Conservation (phyloP, 2,113 vertebrate genomes). For the Oenanthe melanoleuca region DNA sequence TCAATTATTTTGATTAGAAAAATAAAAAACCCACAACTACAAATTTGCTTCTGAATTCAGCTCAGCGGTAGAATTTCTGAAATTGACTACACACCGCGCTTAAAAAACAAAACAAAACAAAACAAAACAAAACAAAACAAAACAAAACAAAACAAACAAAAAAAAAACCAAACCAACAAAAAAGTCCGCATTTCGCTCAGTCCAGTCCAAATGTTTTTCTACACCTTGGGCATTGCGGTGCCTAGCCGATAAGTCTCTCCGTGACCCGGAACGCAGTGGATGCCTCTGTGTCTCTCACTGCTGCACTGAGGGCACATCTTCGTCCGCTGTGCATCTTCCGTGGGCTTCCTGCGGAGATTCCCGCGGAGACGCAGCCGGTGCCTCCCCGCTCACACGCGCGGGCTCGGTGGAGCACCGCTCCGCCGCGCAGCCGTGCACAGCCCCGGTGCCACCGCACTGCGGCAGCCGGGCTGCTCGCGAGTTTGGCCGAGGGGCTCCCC, state of each 20-base stretch:
- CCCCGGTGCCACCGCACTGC: neutral
- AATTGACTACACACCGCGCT: neutral
- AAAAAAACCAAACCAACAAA: neutral
- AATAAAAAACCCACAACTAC: neutral
- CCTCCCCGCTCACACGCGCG: neutral
- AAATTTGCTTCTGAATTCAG: neutral
- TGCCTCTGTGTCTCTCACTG: neutral
- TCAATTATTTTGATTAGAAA: slow-evolving; percentile 19
- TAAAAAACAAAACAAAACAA: no score
- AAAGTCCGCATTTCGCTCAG: rapidly evolving
- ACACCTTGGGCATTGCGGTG: neutral
- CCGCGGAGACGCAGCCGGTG: neutral
- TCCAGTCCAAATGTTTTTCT: neutral
- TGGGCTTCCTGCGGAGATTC: neutral
- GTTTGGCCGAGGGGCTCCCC: neutral
- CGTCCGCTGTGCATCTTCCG: rapidly evolving
- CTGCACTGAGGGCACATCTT: no score
- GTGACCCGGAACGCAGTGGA: neutral
- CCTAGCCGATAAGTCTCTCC: neutral
- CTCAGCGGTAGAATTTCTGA: neutral
- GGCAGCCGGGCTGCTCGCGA: neutral
- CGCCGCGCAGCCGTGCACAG: neutral
- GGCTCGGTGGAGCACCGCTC: neutral
- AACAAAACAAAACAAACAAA: no score
- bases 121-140: no score